These are phyloP conservation scores for Drosophila busckii DNA, from an alignment of 1,140 invertebrate genomes.

Conservation along the genomic window DNA sequence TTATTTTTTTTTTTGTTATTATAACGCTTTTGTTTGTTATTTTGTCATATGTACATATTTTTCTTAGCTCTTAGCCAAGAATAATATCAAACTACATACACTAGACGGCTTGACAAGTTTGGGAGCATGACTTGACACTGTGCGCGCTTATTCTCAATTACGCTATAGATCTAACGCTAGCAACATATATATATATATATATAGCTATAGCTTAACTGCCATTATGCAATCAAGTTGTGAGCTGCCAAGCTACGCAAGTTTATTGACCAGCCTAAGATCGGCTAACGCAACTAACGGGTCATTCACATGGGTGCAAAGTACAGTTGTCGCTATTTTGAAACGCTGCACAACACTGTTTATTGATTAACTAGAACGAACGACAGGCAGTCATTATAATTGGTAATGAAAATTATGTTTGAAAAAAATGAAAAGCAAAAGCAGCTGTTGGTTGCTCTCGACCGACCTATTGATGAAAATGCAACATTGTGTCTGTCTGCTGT, in stretches of 20 bases:
- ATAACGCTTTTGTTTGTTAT: constrained; percentile 1
- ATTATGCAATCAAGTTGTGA: constrained; percentile 73
- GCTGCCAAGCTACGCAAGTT: constrained; percentile 71
- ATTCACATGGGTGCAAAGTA: constrained; percentile 2
- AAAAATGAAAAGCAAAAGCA: constrained; percentile 61
- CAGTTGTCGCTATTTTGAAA: not conserved
- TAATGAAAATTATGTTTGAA: constrained; percentile 29
- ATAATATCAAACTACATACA: constrained; percentile 21
- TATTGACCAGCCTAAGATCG: constrained; percentile 47
- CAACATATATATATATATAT: not conserved
- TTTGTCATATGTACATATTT: too few relatives aligned
- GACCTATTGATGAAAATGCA: constrained; percentile 68
- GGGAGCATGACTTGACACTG: constrained; percentile 59
- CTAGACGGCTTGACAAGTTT: constrained; percentile 76
- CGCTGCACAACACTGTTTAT: too few relatives aligned
- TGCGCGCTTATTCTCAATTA: constrained; percentile 73
- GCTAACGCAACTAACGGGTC: constrained; percentile 18
- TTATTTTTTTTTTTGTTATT: constrained; percentile 6
- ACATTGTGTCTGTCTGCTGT: constrained; percentile 20
- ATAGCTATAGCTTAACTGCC: constrained; percentile 49
- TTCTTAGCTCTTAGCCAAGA: constrained; percentile 33
- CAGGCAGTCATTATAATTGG: not conserved
- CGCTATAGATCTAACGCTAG: constrained; percentile 61
- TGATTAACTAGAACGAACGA: too few relatives aligned
- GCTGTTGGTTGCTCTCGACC: constrained; percentile 28